These are phyloP conservation scores for Periplaneta americana DNA, from an alignment of 1,140 invertebrate species.

Conservation along the genomic window DNA sequence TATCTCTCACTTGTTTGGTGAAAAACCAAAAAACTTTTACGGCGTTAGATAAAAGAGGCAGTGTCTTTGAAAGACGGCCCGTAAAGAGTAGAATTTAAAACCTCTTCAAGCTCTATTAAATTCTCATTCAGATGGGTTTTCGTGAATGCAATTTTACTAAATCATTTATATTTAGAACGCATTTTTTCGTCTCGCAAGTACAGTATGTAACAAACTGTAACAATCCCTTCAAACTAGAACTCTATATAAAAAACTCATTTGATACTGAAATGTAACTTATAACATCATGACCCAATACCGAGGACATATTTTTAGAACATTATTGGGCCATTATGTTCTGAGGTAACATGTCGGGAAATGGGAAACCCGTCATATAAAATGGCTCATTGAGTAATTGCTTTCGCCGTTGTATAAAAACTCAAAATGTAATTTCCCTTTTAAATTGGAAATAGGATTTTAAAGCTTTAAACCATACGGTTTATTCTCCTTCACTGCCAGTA, in stretches of 20 bases:
- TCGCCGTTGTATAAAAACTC: background rate
- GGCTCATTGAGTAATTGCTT: background rate
- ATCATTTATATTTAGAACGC: background rate
- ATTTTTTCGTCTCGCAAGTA: background rate
- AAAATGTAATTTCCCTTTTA: background rate
- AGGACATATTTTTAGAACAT: background rate
- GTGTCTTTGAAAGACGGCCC: no score
- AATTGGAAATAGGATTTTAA: background rate
- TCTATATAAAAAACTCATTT: background rate
- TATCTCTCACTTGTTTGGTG: no score
- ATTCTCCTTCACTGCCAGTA: background rate
- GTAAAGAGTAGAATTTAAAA: no score
- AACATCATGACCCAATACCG: background rate
- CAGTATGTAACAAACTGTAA: background rate
- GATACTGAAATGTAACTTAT: background rate
- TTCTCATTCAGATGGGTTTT: no score
- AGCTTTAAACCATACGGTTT: background rate
- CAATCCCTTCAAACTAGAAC: background rate
- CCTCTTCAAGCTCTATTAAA: no score
- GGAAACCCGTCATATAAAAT: background rate
- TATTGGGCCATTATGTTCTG: background rate
- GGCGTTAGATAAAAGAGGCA: no score
- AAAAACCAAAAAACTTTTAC: no score
- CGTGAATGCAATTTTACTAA: background rate
- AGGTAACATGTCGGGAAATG: background rate